phyloP scores from a whole-genome alignment of 2,797 vertebrate species.

The Numenius phaeopus region DNA sequence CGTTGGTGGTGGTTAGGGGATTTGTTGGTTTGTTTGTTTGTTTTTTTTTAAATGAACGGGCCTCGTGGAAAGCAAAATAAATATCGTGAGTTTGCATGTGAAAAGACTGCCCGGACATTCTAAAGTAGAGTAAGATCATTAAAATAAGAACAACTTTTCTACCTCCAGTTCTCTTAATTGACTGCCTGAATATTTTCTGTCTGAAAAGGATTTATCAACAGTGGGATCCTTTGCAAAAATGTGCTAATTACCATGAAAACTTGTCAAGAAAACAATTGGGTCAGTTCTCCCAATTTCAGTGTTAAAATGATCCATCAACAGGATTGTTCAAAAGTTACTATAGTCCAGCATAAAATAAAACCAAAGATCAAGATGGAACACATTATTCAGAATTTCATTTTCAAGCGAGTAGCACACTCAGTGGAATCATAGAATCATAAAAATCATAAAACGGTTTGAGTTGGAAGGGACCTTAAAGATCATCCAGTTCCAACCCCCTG shows the following conservation, averaged over 20 bases:
- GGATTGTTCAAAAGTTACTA: background rate
- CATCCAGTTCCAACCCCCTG: too few species aligned
- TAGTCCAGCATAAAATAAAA: background rate
- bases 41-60: background rate
- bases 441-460: too few species aligned
- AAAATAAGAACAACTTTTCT: background rate
- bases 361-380: background rate
- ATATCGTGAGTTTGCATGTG: background rate
- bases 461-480: too few species aligned
- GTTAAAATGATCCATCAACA: background rate
- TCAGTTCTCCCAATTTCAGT: background rate
- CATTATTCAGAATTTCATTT: background rate
- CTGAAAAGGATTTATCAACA: background rate
- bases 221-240: background rate
- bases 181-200: background rate
- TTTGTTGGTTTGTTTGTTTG: background rate
- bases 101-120: background rate
- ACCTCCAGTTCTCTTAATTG: background rate
- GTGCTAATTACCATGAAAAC: background rate
- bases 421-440: background rate
- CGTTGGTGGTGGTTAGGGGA: background rate
- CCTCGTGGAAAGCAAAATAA: conserved; percentile 48
- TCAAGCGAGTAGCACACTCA: background rate
- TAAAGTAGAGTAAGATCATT: background rate
- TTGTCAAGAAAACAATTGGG: background rate